A percentile compares a stretch with the other conserved stretches of the same genome.
phyloP scores from a whole-genome alignment of 2,113 vertebrate species.

The Crotophaga sulcirostris region DNA sequence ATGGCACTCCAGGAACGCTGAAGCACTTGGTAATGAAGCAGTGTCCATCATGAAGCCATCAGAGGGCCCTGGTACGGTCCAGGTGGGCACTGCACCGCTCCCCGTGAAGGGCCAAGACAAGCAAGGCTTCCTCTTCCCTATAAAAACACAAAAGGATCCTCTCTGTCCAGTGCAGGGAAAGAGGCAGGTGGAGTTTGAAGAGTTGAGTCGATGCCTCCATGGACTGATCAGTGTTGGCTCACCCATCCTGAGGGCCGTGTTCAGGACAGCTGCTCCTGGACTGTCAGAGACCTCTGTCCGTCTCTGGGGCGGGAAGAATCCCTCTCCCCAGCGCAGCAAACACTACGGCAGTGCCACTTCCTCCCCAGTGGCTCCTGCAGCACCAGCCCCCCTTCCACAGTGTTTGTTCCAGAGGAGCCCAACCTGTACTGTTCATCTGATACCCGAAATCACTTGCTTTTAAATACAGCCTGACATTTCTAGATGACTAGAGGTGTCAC shows the following conservation, averaged over 20 bases:
- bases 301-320: not conserved
- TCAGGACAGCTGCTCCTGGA: not conserved
- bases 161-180: not conserved
- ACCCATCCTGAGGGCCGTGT: fast-evolving
- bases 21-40: not conserved
- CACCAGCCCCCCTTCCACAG: not conserved
- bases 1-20: not conserved
- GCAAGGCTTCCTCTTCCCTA: not conserved
- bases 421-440: not conserved
- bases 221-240: not conserved
- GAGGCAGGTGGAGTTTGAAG: not conserved
- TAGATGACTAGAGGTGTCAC: constrained; percentile 12
- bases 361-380: not conserved
- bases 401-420: not conserved
- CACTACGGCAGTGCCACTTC: not conserved
- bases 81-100: not conserved
- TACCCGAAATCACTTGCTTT: constrained; percentile 39
- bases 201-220: not conserved
- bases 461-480: constrained; percentile 50
- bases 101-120: not conserved
- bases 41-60: not conserved
- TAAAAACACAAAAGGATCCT: not conserved
- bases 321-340: not conserved
- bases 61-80: not conserved
- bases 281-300: not conserved